Conservation (phyloP, 2,888 invertebrate species). For the Aethes cnicana region DNA sequence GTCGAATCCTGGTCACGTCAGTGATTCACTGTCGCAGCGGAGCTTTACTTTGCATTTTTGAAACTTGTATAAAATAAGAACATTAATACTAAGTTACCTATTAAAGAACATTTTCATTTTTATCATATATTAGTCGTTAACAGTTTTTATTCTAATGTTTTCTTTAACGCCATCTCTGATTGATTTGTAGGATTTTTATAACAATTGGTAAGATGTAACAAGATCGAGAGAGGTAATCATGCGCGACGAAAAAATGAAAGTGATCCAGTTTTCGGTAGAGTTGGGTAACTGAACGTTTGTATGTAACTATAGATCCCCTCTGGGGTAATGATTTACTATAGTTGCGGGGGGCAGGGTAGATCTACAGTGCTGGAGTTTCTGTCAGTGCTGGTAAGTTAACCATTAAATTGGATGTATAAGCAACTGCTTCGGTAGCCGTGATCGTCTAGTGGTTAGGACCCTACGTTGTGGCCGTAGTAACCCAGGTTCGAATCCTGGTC, state of each 20-base stretch:
- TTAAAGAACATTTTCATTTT: no score
- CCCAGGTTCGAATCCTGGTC: slow-evolving; percentile 87
- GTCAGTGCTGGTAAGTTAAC: slow-evolving; percentile 16
- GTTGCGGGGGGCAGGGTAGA: slow-evolving; percentile 32
- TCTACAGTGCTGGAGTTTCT: slow-evolving; percentile 4
- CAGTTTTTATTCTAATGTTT: not conserved
- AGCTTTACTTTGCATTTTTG: slow-evolving; percentile 34
- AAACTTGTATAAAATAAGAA: not conserved
- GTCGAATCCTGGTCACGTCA: slow-evolving; percentile 88
- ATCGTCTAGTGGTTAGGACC: slow-evolving; percentile 84
- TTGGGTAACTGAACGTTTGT: slow-evolving; percentile 11
- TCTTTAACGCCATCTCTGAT: slow-evolving; percentile 34
- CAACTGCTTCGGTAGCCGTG: slow-evolving; percentile 58
- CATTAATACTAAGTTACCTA: no score
- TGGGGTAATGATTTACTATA: not conserved
- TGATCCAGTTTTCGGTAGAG: slow-evolving; percentile 17
- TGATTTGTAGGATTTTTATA: slow-evolving; percentile 18
- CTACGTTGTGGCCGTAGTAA: slow-evolving; percentile 85
- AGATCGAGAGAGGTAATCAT: slow-evolving; percentile 33
- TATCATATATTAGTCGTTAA: no score
- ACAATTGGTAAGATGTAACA: not conserved
- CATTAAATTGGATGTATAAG: slow-evolving; percentile 1
- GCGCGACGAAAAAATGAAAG: slow-evolving; percentile 36
- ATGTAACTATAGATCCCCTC: slow-evolving; percentile 16
- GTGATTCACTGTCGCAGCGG: slow-evolving; percentile 52